These are phyloP conservation scores for Taeniopygia guttata DNA, from an alignment of 2,797 vertebrate species.

Conservation along the genomic window DNA sequence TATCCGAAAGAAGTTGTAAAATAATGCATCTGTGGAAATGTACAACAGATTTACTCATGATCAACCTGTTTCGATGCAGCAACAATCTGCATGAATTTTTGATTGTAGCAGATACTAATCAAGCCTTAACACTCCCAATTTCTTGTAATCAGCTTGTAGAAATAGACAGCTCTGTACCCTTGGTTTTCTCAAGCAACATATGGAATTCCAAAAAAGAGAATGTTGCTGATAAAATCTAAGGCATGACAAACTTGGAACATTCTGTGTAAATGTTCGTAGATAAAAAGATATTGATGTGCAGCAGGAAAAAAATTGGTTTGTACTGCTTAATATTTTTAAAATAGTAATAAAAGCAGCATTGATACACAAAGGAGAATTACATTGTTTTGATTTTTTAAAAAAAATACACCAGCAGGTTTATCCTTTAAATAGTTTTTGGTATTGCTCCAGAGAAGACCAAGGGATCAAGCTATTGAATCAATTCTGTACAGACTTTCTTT, in stretches of 20 bases:
- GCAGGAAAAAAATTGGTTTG: background rate
- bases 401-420: background rate
- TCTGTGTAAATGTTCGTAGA: background rate
- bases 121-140: background rate
- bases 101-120: background rate
- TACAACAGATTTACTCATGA: background rate
- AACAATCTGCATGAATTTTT: background rate
- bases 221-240: background rate
- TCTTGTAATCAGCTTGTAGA: background rate
- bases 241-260: background rate
- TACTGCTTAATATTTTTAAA: background rate
- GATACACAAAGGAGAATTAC: background rate
- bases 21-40: background rate
- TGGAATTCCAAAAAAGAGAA: background rate
- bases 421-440: background rate
- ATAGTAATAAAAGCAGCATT: background rate
- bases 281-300: background rate
- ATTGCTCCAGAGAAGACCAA: background rate
- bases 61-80: background rate
- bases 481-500: background rate
- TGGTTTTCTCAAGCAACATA: background rate
- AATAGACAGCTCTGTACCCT: background rate
- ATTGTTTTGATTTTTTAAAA: background rate
- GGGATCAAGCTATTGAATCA: background rate
- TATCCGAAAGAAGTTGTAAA: background rate